Conservation (phyloP, 2,113 vertebrate genomes). For the Odocoileus hemionus region DNA sequence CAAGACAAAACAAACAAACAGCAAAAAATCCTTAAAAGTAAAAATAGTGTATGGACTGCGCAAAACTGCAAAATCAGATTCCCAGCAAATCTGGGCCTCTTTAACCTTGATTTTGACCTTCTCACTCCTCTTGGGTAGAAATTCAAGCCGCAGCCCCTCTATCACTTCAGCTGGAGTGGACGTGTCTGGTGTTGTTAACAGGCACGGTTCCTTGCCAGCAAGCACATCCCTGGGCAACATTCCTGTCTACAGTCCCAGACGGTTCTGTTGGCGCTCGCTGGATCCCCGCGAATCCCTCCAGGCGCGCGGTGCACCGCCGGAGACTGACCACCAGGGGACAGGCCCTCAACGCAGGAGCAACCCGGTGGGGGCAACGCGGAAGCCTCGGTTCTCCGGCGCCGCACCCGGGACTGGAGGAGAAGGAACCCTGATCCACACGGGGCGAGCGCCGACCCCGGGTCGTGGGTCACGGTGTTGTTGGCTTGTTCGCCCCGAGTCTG, state of each 20-base stretch:
- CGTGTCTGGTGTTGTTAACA: background rate
- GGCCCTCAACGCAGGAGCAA: background rate
- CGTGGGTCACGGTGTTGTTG: accelerated
- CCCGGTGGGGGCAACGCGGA: accelerated
- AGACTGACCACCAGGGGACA: background rate
- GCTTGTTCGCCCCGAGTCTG: too few relatives aligned
- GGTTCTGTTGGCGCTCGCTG: background rate
- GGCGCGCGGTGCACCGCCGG: background rate
- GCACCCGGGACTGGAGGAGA: accelerated
- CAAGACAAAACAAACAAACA: background rate
- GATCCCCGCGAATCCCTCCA: accelerated
- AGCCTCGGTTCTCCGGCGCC: accelerated
- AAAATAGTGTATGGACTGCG: background rate
- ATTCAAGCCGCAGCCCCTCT: background rate
- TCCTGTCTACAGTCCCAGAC: background rate
- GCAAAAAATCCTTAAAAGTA: background rate
- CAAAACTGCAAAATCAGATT: background rate
- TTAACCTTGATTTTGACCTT: background rate
- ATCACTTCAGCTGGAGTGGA: background rate
- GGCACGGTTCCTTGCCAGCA: background rate
- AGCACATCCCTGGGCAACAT: background rate
- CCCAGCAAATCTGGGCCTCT: background rate
- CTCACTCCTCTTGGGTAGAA: background rate
- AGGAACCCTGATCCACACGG: accelerated
- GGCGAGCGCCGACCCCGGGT: too few relatives aligned